These are phyloP conservation scores for Peromyscus leucopus DNA, from an alignment of 2,113 vertebrate genomes.

Conservation along the genomic window DNA sequence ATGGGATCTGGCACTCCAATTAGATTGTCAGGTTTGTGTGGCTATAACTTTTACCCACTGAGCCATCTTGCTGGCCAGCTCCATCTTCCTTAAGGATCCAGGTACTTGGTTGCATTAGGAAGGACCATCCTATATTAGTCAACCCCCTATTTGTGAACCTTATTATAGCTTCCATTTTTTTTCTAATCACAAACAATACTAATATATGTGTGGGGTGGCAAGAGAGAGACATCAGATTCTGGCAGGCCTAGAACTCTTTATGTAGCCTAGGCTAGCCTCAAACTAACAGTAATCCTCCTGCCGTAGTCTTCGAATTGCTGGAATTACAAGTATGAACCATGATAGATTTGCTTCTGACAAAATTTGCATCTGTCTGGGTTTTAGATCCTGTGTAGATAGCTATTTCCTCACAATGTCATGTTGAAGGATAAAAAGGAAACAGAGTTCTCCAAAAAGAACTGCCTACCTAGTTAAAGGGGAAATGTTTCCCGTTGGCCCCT, in stretches of 20 bases:
- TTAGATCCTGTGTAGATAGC: not conserved
- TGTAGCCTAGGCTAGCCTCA: not conserved
- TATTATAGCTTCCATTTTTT: not conserved
- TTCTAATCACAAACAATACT: not conserved
- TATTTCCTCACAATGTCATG: not conserved
- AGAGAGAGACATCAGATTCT: not conserved
- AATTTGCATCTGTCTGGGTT: not conserved
- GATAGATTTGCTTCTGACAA: not conserved
- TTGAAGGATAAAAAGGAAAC: conserved; percentile 11
- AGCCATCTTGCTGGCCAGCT: not conserved
- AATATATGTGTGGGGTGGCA: not conserved
- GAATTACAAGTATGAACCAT: not conserved
- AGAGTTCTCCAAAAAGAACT: not conserved
- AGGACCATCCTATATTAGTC: too few relatives aligned
- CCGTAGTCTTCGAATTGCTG: not conserved
- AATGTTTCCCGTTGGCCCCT: not conserved
- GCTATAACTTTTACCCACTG: not conserved
- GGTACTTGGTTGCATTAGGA: not conserved
- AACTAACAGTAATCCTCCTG: not conserved
- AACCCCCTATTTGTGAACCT: not conserved
- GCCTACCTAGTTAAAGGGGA: not conserved
- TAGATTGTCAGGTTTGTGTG: not conserved
- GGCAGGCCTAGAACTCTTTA: not conserved
- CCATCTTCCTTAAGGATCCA: not conserved
- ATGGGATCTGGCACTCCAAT: not conserved